These are phyloP conservation scores for Piaya cayana DNA, from an alignment of 2,113 vertebrate species.

Conservation along the genomic window DNA sequence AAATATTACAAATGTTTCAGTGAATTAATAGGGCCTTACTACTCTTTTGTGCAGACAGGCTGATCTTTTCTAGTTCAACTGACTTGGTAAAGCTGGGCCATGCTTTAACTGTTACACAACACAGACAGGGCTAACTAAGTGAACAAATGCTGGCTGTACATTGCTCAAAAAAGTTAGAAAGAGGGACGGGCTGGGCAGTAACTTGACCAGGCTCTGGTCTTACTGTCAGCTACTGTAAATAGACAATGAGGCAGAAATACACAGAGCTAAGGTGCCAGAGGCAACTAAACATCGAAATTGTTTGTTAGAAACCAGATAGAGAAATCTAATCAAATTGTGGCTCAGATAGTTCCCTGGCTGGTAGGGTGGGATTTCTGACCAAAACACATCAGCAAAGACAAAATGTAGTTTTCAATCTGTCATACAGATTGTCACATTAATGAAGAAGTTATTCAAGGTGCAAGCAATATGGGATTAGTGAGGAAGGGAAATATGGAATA, in stretches of 20 bases:
- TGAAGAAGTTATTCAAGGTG: background rate
- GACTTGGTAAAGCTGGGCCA: background rate
- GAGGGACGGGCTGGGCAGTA: background rate
- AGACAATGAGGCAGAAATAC: background rate
- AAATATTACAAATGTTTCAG: background rate
- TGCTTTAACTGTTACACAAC: background rate
- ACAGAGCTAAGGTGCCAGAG: background rate
- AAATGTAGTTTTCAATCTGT: background rate
- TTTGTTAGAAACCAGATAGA: background rate
- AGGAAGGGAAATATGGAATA: background rate
- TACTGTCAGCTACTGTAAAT: background rate
- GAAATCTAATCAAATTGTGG: background rate
- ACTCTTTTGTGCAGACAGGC: background rate
- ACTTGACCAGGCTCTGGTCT: rapidly evolving
- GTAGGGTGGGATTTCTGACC: background rate
- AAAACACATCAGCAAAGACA: background rate
- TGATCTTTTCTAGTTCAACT: background rate
- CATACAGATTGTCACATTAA: background rate
- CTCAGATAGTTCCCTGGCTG: background rate
- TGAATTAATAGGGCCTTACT: background rate
- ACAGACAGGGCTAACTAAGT: background rate
- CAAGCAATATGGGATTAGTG: background rate
- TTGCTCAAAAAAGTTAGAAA: background rate
- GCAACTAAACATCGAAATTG: background rate
- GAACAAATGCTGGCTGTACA: background rate